Base-by-base conservation (phyloP, 2,113 vertebrate genomes). In the Ellobius talpinus region DNA sequence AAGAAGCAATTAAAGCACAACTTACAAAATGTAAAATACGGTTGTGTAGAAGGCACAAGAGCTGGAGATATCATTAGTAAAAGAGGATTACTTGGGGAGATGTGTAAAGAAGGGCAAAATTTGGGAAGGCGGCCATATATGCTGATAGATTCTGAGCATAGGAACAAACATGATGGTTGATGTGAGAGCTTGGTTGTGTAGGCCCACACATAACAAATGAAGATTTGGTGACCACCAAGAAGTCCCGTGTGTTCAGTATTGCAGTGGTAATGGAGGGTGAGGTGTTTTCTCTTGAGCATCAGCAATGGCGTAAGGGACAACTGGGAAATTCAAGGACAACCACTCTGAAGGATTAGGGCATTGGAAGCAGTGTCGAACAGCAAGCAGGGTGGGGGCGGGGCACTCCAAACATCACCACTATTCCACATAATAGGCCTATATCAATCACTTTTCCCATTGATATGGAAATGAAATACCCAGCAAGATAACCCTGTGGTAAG, bases 1-100 rank as follows among this genome's bases (percentile, higher is more conserved):
- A 70, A 89, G 79, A 91, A 97, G 85, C 58, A 88, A 94, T 94
- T 97, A 86, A 91, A 89, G 78, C 26, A 55, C 14, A 91, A 52
- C 21, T 93, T 50, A 79, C 4, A 5, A 74, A 73, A 66, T 45
- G 63, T 68, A 31, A 95, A 68, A 47, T 45, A 58, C 17, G 87
- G 13, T 17, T 87, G 36, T 55, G 1, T 50, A 5, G 13, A 70
- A 82, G 45, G 52, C 31, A 63, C 45, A 82, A 52, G n/a, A 95
- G 14, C 29, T 85, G 31, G 47, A 93, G 61, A 93, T 76, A 90
- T 16, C 1, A 5, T 33, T 91, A 78, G 16, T 72, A 14, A 63
- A 87, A 85, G 39, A 86, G 3, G 14, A 68, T 5, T 66, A 36
- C 0, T 82, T 33, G n/a, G 21, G 19, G 42, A 55, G 10, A 52